Evolutionary conservation across 2,888 invertebrate species (phyloP).

Genomic region (Mythimna impura): DNA sequence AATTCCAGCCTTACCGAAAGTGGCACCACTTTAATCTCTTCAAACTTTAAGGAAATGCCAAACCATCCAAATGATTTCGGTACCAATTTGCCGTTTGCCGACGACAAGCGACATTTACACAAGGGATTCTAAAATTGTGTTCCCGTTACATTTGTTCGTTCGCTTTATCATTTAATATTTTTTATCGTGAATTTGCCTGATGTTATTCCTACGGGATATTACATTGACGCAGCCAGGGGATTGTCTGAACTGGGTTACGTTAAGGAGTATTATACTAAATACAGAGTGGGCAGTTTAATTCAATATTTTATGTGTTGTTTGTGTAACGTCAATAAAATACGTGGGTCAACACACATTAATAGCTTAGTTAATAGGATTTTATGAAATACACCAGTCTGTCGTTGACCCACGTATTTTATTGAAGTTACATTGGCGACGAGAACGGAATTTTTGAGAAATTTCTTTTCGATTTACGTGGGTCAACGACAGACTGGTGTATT

Average conservation of each 20-base stretch:
- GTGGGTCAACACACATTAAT: too few species aligned
- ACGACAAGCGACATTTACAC: conserved; percentile 20
- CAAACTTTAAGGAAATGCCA: conserved; percentile 12
- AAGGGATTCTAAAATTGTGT: conserved; percentile 45
- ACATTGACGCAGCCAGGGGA: neutral
- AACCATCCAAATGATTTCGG: conserved; percentile 7
- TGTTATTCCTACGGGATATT: conserved; percentile 26
- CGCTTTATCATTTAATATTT: conserved; percentile 40
- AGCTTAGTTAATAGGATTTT: too few species aligned
- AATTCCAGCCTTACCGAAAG: neutral
- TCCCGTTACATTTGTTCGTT: conserved; percentile 28
- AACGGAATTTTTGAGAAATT: too few species aligned
- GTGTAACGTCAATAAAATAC: too few species aligned
- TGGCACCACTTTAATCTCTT: neutral
- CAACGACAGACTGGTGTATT: too few species aligned
- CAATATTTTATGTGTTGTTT: neutral
- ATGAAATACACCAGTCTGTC: too few species aligned
- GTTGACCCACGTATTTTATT: too few species aligned
- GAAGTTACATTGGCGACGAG: too few species aligned
- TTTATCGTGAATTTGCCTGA: conserved; percentile 36
- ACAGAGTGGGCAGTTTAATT: neutral
- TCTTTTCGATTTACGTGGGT: too few species aligned
- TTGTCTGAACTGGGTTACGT: conserved; percentile 19
- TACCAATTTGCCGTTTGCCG: conserved; percentile 25
- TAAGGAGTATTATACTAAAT: conserved; percentile 13